Percentiles rank a stretch among this genome's conserved stretches.
These are phyloP conservation scores for Dugesia japonica DNA, from an alignment of 2,888 invertebrate genomes.

Conservation along the genomic window DNA sequence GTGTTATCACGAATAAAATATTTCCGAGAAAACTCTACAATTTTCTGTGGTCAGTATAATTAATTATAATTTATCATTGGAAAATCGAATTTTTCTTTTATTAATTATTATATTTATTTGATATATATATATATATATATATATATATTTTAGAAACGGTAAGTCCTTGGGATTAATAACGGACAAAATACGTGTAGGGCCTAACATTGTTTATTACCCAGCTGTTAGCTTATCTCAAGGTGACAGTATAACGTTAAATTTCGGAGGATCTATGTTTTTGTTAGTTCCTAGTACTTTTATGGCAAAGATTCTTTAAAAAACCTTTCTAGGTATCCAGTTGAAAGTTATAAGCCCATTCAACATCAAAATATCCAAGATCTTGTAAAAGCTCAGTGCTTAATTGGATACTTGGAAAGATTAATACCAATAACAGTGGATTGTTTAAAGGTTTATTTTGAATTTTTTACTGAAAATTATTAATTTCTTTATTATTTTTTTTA, in stretches of 20 bases:
- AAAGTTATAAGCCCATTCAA: constrained; percentile 58
- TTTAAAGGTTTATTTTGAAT: constrained; percentile 37
- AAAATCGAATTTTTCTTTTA: too few species aligned
- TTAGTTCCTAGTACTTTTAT: too few species aligned
- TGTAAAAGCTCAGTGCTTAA: constrained; percentile 48
- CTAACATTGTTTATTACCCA: constrained; percentile 63
- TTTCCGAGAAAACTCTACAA: too few species aligned
- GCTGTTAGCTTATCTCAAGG: constrained; percentile 63
- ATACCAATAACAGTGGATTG: constrained; percentile 42
- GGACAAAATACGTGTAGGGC: constrained; percentile 57
- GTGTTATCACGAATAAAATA: too few species aligned
- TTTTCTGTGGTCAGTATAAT: too few species aligned
- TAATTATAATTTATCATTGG: too few species aligned
- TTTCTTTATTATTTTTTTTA: too few species aligned
- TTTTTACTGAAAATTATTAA: background rate
- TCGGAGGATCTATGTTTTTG: constrained; percentile 56
- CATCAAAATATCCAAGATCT: constrained; percentile 41
- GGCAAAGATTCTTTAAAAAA: background rate
- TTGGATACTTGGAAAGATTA: constrained; percentile 50
- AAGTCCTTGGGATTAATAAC: constrained; percentile 61
- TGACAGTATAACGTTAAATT: constrained; percentile 64
- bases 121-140: too few species aligned
- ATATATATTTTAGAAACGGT: constrained; percentile 59
- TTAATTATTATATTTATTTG: too few species aligned
- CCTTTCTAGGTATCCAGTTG: constrained; percentile 55